Evolutionary conservation across 2,888 invertebrate species (phyloP), one percentile per base, ranked within the genome.

Genomic region (Scaptomyza flava): DNA sequence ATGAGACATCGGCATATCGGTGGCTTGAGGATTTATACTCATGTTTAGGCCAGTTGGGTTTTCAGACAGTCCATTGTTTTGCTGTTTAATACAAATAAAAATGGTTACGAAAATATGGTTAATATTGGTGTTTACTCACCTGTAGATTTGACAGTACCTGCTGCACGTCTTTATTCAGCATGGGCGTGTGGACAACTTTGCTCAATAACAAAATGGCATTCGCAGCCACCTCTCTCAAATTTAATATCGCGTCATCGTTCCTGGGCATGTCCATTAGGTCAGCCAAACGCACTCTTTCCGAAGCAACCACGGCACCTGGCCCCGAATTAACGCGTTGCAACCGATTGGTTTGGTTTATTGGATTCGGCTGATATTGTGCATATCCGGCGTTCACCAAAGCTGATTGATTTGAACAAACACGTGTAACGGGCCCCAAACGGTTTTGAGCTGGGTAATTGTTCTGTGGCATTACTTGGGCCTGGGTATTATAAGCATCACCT

Each of bases 121-220:
- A 12, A 48, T 20, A 14, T 14, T 4, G 12, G 20, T 30, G 1
- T 27, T 2, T n/a, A 57, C 57, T 72, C 62, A 91, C 91, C 77
- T 91, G 90, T 5, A 91, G 48, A 3, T 72, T 50, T 2, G 84
- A 83, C 45, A 90, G 76, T 47, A 89, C 79, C 46, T 85, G 88
- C 60, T 91, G 90, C 7, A 91, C 65, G 23, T 86, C 77, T 63
- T 80, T 77, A 61, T 90, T 83, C 31, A 87, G 85, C 0, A 80
- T 73, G 0, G 86, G 87, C 41, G 85, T 84, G 30, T 88, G 87
- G 0, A 75, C 64, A 0, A 81, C 73, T 4, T 68, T 72, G 23
- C 72, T 77, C 31, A 90, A 61, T 7, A 90, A 68, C 1, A 83
- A 65, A 6, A 77, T 17, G 1, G 75, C 64, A 31, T 77, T 68